Percentiles rank a stretch among this genome's conserved stretches.
Conservation (phyloP, 2,797 vertebrate species). For the Schizothorax lantsangensis region DNA sequence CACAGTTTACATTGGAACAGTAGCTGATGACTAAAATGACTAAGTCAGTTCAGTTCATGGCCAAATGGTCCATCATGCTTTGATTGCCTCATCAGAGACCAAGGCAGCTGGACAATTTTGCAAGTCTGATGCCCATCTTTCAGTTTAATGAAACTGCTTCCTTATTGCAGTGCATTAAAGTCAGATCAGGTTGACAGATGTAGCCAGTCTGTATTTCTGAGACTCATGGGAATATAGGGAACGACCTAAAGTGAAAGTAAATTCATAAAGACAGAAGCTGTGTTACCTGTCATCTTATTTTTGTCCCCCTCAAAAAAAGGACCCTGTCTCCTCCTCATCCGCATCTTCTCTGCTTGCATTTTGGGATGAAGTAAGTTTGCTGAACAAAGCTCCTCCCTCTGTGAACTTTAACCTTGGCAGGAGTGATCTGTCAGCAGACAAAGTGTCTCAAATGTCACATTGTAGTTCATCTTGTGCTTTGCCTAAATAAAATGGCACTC, state of each 20-base stretch:
- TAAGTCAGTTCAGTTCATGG: background rate
- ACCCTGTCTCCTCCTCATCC: conserved; percentile 82
- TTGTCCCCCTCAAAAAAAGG: conserved; percentile 79
- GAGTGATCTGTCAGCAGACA: conserved; percentile 60
- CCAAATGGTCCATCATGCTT: conserved; percentile 8
- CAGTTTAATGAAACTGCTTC: background rate
- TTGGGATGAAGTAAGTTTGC: conserved; percentile 86
- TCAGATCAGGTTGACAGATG: background rate
- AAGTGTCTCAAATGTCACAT: conserved; percentile 21
- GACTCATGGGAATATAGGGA: background rate
- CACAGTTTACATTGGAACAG: conserved; percentile 34
- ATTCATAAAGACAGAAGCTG: conserved; percentile 34
- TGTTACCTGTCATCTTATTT: conserved; percentile 67
- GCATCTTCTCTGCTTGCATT: conserved; percentile 84
- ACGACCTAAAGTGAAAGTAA: background rate
- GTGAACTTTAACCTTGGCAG: conserved; percentile 49
- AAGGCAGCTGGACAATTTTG: background rate
- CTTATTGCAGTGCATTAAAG: background rate
- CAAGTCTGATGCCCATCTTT: background rate
- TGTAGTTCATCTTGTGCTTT: background rate
- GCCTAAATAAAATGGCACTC: background rate
- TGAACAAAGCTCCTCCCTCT: conserved; percentile 61
- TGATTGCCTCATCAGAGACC: background rate
- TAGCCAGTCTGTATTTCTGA: background rate
- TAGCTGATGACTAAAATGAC: conserved; percentile 38